These are phyloP conservation scores for Prinia subflava DNA, from an alignment of 2,113 vertebrate genomes.

Conservation along the genomic window DNA sequence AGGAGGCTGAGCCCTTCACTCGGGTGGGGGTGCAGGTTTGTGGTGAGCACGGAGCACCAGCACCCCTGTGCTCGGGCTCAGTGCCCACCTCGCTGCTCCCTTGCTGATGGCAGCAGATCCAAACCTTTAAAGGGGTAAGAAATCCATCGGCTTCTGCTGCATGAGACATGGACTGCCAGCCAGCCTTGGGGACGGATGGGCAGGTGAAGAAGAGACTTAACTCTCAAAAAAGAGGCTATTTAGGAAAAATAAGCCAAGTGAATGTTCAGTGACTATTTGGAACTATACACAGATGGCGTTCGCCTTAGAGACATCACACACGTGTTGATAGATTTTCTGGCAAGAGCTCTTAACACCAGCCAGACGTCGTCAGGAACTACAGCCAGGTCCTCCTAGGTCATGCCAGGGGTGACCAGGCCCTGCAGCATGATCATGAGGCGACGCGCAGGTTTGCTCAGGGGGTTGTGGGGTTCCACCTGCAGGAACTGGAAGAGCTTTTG, in stretches of 20 bases:
- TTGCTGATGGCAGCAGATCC: not conserved
- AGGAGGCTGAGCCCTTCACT: not conserved
- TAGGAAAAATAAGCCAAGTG: slow-evolving; percentile 58
- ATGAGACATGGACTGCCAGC: not conserved
- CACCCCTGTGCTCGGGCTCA: not conserved
- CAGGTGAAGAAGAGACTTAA: not conserved
- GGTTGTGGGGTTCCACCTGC: slow-evolving; percentile 88
- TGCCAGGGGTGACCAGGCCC: slow-evolving; percentile 83
- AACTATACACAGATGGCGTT: slow-evolving; percentile 23
- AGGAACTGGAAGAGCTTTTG: slow-evolving; percentile 93
- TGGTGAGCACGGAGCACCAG: rapidly evolving
- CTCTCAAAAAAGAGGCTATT: slow-evolving; percentile 30
- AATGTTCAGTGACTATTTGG: slow-evolving; percentile 40
- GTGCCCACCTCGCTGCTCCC: not conserved
- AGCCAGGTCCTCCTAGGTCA: slow-evolving; percentile 69
- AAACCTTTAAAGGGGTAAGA: not conserved
- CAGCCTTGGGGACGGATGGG: not conserved
- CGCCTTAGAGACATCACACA: slow-evolving; percentile 34
- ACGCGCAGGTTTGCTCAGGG: slow-evolving; percentile 84
- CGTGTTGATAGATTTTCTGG: not conserved
- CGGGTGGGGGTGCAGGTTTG: not conserved
- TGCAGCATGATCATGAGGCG: slow-evolving; percentile 96
- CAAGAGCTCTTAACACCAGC: slow-evolving; percentile 31
- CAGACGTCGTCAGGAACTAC: not conserved
- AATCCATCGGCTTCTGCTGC: not conserved